These are phyloP conservation scores for Elephas maximus DNA, from an alignment of 2,113 vertebrate species.

Conservation along the genomic window DNA sequence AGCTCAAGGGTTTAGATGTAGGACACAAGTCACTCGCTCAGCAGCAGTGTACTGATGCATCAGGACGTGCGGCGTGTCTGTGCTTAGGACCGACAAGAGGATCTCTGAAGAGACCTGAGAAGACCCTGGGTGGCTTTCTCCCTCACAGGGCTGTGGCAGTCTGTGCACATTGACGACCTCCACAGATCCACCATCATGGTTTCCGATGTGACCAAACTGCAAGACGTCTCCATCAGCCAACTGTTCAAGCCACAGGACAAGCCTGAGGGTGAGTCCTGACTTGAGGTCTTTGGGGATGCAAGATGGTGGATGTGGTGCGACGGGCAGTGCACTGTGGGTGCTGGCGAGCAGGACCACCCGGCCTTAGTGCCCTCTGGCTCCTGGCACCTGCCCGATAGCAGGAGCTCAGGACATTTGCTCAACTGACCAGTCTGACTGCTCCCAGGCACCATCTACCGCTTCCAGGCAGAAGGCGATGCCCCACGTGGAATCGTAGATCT, in stretches of 20 bases:
- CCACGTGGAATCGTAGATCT: neutral
- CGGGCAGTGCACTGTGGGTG: neutral
- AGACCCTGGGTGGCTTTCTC: neutral
- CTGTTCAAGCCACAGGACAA: conserved; percentile 87
- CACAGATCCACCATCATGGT: conserved; percentile 92
- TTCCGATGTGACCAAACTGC: conserved; percentile 93
- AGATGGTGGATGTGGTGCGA: fast-evolving
- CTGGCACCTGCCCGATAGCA: neutral
- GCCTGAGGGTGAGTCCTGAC: conserved; percentile 83
- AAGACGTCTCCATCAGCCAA: conserved; percentile 94
- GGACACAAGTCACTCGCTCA: fast-evolving
- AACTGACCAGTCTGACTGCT: neutral
- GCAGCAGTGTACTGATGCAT: neutral
- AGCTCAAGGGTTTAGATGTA: neutral
- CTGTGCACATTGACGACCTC: conserved; percentile 97
- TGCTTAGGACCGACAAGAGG: neutral
- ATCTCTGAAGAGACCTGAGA: fast-evolving
- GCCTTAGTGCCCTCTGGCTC: fast-evolving
- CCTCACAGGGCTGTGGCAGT: conserved; percentile 93
- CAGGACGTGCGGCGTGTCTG: fast-evolving
- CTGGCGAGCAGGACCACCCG: fast-evolving
- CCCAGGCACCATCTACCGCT: fast-evolving
- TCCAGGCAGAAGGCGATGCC: neutral
- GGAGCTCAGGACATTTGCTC: fast-evolving
- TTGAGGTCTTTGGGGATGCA: fast-evolving